phyloP scores from a whole-genome alignment of 2,888 invertebrate species.

The Melieria picta region DNA sequence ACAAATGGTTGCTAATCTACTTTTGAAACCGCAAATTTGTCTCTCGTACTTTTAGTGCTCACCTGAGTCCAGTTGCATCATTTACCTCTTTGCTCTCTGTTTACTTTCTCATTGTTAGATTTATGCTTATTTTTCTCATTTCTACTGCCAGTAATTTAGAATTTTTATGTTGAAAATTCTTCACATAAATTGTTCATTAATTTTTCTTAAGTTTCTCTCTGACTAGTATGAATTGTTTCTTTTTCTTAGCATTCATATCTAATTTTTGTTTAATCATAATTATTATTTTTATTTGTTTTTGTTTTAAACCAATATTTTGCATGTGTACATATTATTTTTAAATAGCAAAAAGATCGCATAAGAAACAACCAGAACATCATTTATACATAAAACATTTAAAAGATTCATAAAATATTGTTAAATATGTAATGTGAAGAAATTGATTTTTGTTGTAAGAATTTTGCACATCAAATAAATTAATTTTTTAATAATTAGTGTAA shows the following conservation, averaged over 20 bases:
- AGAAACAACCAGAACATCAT: conserved; percentile 30
- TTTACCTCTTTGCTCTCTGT: too few relatives aligned
- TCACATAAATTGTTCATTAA: too few relatives aligned
- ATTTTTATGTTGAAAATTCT: too few relatives aligned
- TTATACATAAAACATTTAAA: conserved; percentile 30
- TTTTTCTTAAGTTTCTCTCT: too few relatives aligned
- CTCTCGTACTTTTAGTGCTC: too few relatives aligned
- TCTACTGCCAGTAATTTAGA: too few relatives aligned
- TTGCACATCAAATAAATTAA: conserved; percentile 10
- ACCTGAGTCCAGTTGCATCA: too few relatives aligned
- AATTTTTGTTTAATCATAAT: conserved; percentile 38
- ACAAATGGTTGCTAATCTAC: too few relatives aligned
- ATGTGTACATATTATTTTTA: conserved; percentile 62
- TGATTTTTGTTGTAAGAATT: conserved; percentile 15
- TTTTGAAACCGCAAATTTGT: too few relatives aligned
- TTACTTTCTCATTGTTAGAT: too few relatives aligned
- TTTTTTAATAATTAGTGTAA: neutral
- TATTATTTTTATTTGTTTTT: conserved; percentile 24
- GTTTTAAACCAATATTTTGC: conserved; percentile 35
- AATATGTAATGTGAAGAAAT: neutral
- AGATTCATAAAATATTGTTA: neutral
- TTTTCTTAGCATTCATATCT: neutral
- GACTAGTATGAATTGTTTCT: too few relatives aligned
- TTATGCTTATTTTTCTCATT: too few relatives aligned
- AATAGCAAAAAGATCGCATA: conserved; percentile 49